A percentile compares a stretch with the other conserved stretches of the same genome.
Evolutionary conservation across 2,797 vertebrate species (phyloP).

Genomic region (Myotis vivesi): DNA sequence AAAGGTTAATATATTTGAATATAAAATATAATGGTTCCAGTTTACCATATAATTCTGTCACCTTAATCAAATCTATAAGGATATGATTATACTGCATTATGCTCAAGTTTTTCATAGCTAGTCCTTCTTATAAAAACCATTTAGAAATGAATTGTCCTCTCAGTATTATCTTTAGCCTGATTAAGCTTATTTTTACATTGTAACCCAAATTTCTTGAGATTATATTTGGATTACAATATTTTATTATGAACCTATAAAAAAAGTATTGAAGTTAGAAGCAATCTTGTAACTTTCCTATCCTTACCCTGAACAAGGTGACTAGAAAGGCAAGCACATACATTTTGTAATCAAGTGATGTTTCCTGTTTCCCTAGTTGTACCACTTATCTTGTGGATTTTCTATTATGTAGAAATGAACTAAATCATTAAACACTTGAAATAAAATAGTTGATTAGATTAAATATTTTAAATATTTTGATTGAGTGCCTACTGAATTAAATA

Average conservation of each 20-base stretch:
- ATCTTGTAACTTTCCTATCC: not conserved
- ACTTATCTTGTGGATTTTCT: not conserved
- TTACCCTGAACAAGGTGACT: not conserved
- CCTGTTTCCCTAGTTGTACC: not conserved
- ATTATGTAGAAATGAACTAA: not conserved
- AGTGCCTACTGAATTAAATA: not conserved
- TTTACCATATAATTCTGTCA: slow-evolving; percentile 27
- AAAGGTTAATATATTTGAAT: not conserved
- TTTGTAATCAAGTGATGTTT: not conserved
- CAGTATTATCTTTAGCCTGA: slow-evolving; percentile 4
- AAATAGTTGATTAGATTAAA: not conserved
- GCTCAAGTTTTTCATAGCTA: not conserved
- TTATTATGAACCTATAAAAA: slow-evolving; percentile 30
- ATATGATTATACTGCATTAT: not conserved
- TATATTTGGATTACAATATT: slow-evolving; percentile 36
- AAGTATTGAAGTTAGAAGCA: not conserved
- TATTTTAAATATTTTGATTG: not conserved
- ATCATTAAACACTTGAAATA: not conserved
- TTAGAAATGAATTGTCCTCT: not conserved
- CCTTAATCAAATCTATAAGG: slow-evolving; percentile 48
- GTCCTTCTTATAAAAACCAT: not conserved
- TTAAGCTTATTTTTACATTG: slow-evolving; percentile 35
- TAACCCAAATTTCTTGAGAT: slow-evolving; percentile 13
- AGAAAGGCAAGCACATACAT: not conserved
- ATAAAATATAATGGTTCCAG: slow-evolving; percentile 1